Base-by-base conservation (phyloP, 2,888 invertebrate genomes). In the Leucophenga maculata region DNA sequence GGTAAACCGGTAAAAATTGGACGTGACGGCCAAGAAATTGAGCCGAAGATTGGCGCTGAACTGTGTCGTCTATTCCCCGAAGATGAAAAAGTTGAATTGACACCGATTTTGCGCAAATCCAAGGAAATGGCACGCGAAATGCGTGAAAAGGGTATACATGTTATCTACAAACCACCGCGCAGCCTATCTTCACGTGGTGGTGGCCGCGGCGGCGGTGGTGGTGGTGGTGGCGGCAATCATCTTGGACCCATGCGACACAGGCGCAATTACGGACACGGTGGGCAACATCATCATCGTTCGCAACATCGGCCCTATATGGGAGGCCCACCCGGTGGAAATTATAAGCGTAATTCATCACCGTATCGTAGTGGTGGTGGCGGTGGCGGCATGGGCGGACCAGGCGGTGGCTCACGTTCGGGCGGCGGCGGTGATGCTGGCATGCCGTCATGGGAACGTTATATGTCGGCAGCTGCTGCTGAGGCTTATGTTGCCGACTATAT, bases 1-100 rank as follows among this genome's bases (percentile, higher is more conserved):
- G 96, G 97, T 59, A 98, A 98, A 89, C 97, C 98, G 69, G 98
- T 99, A 0, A 99, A 99, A 91, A 98, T 99, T 83, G 99, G 98
- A n/a, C 92, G 99, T 74, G 99, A 99, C 90, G 99, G 99, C 0
- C 95, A 98, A 91, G 98, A 98, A 91, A 97, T 99, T 78, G 98
- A 98, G 87, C 97, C 98, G 2, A 93, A 95, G 87, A 96, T 97
- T 68, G 99, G 97, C 18, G 96, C 97, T 88, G 97, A 97, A 87
- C 90, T 99, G 71, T 99, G 89, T 72, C 92, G 97, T 72, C 90
- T 98, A 60, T 99, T 99, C 89, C 95, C 97, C 2, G 94, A 96
- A 88, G 99, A 99, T 89, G 94, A 96, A 77, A 93, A 93, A 75
- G 94, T 97, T 80, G 97, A 97, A 89, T 92, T 97, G 91, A 95